These are phyloP conservation scores for Alauda arvensis DNA, from an alignment of 2,797 vertebrate genomes.

Conservation along the genomic window DNA sequence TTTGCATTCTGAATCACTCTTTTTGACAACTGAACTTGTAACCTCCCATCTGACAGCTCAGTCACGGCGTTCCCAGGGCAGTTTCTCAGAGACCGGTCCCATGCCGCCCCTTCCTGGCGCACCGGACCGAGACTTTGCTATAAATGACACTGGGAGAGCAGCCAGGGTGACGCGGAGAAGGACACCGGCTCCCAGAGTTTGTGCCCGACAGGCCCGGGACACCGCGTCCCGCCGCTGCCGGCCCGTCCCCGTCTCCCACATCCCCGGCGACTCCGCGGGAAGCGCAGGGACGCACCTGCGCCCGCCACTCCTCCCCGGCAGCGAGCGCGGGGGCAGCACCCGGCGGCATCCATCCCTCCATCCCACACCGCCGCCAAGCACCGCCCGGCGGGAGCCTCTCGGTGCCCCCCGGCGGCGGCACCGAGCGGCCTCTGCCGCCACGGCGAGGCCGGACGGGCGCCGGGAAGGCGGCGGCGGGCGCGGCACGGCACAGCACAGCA, in stretches of 20 bases:
- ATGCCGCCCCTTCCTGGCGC: not conserved
- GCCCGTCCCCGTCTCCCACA: not conserved
- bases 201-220: not conserved
- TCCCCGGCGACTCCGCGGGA: not conserved
- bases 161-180: not conserved
- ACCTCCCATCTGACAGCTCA: not conserved
- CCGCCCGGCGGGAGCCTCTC: not conserved
- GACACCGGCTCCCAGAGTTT: not conserved
- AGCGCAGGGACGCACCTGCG: not conserved
- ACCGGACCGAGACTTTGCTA: not conserved
- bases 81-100: not conserved
- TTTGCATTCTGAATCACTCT: not conserved
- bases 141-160: not conserved
- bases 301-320: not conserved
- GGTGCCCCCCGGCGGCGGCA: not conserved
- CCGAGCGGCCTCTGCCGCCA: not conserved
- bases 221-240: not conserved
- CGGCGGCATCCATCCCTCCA: not conserved
- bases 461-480: not conserved
- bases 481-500: not conserved
- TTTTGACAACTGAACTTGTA: not conserved
- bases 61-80: not conserved
- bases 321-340: not conserved
- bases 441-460: not conserved
- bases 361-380: not conserved